These are phyloP conservation scores for Scolopax mira DNA, from an alignment of 2,113 vertebrate genomes.

Conservation along the genomic window DNA sequence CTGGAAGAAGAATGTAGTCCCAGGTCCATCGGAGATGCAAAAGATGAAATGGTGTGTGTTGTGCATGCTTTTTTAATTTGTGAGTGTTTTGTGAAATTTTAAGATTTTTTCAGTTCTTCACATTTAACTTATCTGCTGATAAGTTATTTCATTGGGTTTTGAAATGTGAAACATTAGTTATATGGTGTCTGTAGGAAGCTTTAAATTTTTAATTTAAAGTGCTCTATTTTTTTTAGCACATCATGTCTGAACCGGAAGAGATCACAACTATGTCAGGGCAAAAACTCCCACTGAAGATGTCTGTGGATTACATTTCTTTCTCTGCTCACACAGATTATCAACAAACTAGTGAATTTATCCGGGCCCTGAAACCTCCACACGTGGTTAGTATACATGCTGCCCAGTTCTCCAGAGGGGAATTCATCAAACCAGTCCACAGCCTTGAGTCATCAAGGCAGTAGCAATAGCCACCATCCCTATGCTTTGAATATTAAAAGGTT, in stretches of 20 bases:
- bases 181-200: neutral
- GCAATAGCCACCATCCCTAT: neutral
- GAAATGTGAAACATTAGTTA: neutral
- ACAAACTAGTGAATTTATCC: constrained; percentile 98
- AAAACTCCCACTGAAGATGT: constrained; percentile 99
- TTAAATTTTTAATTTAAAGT: neutral
- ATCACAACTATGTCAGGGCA: constrained; percentile 98
- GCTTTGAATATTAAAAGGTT: neutral
- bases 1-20: neutral
- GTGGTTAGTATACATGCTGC: constrained; percentile 81
- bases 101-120: neutral
- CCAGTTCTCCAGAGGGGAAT: neutral
- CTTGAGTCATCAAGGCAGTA: neutral
- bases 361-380: constrained; percentile 95
- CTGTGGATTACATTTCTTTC: constrained; percentile 99
- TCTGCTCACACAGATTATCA: constrained; percentile 99
- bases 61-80: neutral
- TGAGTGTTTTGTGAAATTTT: neutral
- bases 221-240: constrained; percentile 79
- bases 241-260: constrained; percentile 99
- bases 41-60: neutral
- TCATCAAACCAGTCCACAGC: neutral
- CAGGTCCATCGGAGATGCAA: neutral
- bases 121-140: neutral
- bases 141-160: neutral